Conservation (phyloP, 2,888 invertebrate genomes). For the Pseudococcus longispinus region DNA sequence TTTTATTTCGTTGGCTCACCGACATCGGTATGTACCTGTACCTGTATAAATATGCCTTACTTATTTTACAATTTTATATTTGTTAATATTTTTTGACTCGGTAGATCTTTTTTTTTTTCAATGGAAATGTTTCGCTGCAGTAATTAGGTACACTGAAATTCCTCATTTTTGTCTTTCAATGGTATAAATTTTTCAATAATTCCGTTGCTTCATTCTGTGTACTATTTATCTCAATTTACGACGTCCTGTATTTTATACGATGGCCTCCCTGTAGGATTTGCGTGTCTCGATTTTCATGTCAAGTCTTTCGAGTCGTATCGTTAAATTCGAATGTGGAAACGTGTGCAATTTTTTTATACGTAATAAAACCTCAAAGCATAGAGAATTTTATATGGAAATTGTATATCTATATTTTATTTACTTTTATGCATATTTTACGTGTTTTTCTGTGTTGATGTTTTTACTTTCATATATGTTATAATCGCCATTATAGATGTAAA, state of each 20-base stretch:
- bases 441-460: slow-evolving; percentile 18
- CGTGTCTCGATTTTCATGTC: background rate
- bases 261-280: background rate
- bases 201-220: background rate
- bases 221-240: background rate
- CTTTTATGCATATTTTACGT: background rate
- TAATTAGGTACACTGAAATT: background rate
- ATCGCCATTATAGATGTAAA: background rate
- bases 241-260: background rate
- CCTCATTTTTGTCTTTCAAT: background rate
- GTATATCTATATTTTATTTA: slow-evolving; percentile 26
- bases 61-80: background rate
- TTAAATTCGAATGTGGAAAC: background rate
- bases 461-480: slow-evolving; percentile 5
- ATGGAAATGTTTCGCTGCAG: background rate
- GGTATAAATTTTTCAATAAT: background rate
- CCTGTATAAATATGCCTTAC: background rate
- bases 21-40: too few relatives aligned
- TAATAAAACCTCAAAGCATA: background rate
- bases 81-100: background rate
- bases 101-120: background rate
- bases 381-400: background rate
- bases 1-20: background rate
- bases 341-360: background rate
- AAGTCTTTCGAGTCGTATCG: background rate